Conservation (phyloP, 2,888 invertebrate species). For the Drosophila nigricruria region DNA sequence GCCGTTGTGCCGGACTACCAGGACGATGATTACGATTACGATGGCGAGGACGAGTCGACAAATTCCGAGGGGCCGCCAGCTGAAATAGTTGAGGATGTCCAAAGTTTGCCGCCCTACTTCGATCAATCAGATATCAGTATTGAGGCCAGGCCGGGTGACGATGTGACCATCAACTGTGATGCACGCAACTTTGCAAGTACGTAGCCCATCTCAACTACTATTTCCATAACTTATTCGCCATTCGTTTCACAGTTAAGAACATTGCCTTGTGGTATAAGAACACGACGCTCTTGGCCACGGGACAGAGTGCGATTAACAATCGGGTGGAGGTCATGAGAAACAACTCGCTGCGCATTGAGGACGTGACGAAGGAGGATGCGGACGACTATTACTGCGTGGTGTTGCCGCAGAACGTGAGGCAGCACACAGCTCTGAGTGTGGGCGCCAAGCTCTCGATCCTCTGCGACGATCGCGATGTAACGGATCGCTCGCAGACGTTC, state of each 20-base stretch:
- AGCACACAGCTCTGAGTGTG: constrained; percentile 71
- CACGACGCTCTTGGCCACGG: constrained; percentile 65
- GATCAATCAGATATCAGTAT: constrained; percentile 60
- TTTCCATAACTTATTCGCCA: neutral
- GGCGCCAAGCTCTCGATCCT: constrained; percentile 75
- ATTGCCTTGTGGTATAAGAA: constrained; percentile 82
- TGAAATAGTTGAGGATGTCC: neutral
- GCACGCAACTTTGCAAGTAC: constrained; percentile 79
- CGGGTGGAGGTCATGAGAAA: constrained; percentile 75
- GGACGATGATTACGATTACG: constrained; percentile 73
- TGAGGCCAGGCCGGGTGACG: constrained; percentile 71
- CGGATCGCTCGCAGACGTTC: constrained; percentile 81
- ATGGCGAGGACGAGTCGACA: constrained; percentile 30
- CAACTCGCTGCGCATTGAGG: constrained; percentile 74
- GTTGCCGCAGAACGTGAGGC: constrained; percentile 73
- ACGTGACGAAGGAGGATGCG: constrained; percentile 72
- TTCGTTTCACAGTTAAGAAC: constrained; percentile 64
- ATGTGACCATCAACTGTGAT: constrained; percentile 80
- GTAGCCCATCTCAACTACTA: constrained; percentile 9
- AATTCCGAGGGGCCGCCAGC: constrained; percentile 22
- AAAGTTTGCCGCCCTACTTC: constrained; percentile 70
- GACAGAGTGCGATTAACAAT: constrained; percentile 60
- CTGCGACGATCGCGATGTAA: constrained; percentile 81
- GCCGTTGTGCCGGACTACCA: constrained; percentile 36
- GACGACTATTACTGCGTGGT: constrained; percentile 80